Percentiles rank a stretch among this genome's conserved stretches.
phyloP scores from a whole-genome alignment of 2,888 invertebrate species.

The Seira ritae region DNA sequence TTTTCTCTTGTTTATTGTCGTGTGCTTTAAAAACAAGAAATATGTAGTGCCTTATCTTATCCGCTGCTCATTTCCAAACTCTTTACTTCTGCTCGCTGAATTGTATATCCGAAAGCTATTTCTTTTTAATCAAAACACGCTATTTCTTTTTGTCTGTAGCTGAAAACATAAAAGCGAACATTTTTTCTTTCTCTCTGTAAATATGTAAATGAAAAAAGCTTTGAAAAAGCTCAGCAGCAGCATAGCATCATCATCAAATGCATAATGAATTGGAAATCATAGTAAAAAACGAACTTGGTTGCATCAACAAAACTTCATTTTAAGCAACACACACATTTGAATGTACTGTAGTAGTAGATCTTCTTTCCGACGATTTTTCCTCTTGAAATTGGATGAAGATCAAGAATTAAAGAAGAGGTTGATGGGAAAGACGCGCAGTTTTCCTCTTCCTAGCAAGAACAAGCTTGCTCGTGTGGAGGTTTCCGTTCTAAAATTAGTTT shows the following conservation, averaged over 20 bases:
- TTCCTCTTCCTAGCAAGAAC: not conserved
- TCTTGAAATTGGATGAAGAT: not conserved
- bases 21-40: conserved; percentile 33
- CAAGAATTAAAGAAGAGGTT: not conserved
- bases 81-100: too few relatives aligned
- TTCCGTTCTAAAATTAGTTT: conserved; percentile 58
- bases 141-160: not conserved
- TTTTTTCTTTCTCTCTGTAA: too few relatives aligned
- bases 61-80: conserved; percentile 1
- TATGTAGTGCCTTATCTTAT: not conserved
- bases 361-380: too few relatives aligned
- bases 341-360: too few relatives aligned
- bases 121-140: conserved; percentile 1
- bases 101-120: not conserved
- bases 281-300: not conserved
- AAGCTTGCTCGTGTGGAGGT: not conserved
- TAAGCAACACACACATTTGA: too few relatives aligned
- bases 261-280: conserved; percentile 30
- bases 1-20: conserved; percentile 19
- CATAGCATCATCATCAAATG: not conserved
- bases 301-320: too few relatives aligned
- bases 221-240: not conserved
- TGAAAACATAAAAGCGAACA: too few relatives aligned
- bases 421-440: not conserved
- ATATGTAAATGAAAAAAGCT: not conserved